Base-by-base conservation (phyloP, 2,797 vertebrate genomes). In the Peromyscus nudipes region DNA sequence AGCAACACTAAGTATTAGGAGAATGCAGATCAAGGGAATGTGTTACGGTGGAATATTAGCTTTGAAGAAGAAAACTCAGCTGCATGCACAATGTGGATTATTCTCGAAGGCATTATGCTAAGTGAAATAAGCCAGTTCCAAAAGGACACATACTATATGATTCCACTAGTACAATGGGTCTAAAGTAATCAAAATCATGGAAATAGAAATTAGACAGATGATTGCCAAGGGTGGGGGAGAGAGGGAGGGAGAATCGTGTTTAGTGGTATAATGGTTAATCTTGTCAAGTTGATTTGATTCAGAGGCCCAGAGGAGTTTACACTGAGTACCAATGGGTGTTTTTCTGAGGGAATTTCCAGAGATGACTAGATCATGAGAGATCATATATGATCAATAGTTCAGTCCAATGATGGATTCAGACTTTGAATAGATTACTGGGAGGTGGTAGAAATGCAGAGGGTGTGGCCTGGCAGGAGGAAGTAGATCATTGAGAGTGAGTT, bases 71-170 rank as follows among this genome's bases (percentile, higher is more conserved):
- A 64, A 94, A 79, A 85, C 60, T 25, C 40, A 86, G 49, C 69
- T 49, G 69, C 21, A 40, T 27, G 25, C 17, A 60, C 25, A 49
- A 62, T 40, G 40, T 86, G 10, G 73, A 62, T 71, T 8, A 91
- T 85, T 52, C 71, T 62, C 69, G 62, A 65, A 85, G 4, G 69
- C 25, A 77, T 82, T 75, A 55, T 71, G 34, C 62, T 46, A 91
- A 79, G 81, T 40, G 40, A 91, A 95, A 79, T 52, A 86, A 71
- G 34, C 64, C 49, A 85, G 73, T 85, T 34, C 37, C 81, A 81
- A 27, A 94, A 80, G 62, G 34, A 60, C 55, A 89, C 13, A 82
- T n/a, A 52, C 49, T 40, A 12, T 90, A 69, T 11, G 62, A 79
- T 69, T 85, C 14, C 62, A 79, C 23, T 94, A 52, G 17, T 52